Evolutionary conservation across 2,113 vertebrate genomes (phyloP).

Genomic region (Ochotona curzoniae): DNA sequence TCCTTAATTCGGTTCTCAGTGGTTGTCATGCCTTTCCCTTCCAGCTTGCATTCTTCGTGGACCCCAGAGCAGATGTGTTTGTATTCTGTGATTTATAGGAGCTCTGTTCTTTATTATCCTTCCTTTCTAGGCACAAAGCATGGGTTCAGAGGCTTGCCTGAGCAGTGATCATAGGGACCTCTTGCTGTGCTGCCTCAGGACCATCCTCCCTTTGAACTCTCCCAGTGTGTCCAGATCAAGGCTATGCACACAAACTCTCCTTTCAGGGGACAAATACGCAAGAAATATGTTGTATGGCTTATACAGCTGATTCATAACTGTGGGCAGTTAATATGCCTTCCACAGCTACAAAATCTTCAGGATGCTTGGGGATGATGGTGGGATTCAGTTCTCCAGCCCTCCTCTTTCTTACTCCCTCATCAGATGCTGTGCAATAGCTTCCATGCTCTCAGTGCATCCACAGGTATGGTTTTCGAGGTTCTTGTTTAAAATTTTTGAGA

Average conservation of each 20-base stretch:
- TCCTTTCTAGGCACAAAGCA: slow-evolving; percentile 26
- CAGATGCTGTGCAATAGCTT: too few relatives aligned
- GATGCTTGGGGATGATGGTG: slow-evolving; percentile 30
- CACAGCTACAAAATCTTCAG: background rate
- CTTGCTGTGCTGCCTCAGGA: background rate
- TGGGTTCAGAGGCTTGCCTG: background rate
- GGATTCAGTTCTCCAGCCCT: background rate
- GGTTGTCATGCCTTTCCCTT: background rate
- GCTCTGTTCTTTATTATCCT: slow-evolving; percentile 13
- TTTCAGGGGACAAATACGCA: background rate
- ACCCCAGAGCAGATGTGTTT: background rate
- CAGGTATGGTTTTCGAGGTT: background rate
- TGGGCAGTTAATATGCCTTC: background rate
- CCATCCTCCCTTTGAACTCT: slow-evolving; percentile 2
- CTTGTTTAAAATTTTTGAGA: background rate
- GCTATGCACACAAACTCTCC: background rate
- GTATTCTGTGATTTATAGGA: background rate
- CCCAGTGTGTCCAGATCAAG: background rate
- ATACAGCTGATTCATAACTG: background rate
- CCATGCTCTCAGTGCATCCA: background rate
- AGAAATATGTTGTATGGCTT: background rate
- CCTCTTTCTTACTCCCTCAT: background rate
- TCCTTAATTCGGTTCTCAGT: background rate
- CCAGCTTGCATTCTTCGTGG: background rate
- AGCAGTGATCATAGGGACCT: background rate